Conservation (phyloP, 2,797 vertebrate genomes). For the Eulemur albifrons region DNA sequence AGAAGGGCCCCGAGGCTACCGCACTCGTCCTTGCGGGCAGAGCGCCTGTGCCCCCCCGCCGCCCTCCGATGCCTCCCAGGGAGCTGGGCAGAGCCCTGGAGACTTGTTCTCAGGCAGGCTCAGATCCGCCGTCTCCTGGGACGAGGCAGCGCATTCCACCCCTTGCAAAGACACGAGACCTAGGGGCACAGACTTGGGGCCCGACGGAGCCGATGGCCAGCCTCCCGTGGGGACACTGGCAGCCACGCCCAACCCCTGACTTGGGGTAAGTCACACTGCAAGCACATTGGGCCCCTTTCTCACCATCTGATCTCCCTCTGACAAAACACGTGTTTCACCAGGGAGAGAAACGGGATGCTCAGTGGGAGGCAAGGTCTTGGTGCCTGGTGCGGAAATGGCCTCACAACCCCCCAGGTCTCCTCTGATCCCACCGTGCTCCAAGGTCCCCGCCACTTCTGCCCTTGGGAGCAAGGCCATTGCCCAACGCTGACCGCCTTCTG, state of each 20-base stretch:
- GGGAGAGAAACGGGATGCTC: not conserved
- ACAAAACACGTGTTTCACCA: rapidly evolving
- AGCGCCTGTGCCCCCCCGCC: rapidly evolving
- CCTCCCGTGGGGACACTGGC: rapidly evolving
- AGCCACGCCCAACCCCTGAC: rapidly evolving
- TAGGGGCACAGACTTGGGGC: rapidly evolving
- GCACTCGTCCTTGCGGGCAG: rapidly evolving
- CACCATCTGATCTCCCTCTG: not conserved
- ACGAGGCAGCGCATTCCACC: rapidly evolving
- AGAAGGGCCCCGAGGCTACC: too few species aligned
- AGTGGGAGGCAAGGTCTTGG: not conserved
- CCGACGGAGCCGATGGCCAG: rapidly evolving
- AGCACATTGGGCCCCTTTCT: not conserved
- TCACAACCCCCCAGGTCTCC: not conserved
- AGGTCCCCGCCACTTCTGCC: not conserved
- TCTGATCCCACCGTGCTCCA: rapidly evolving
- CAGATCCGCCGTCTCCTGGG: not conserved
- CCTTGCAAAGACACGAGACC: not conserved
- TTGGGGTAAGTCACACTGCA: not conserved
- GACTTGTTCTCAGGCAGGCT: not conserved
- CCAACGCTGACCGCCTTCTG: rapidly evolving
- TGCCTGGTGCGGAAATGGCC: not conserved
- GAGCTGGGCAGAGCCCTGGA: not conserved
- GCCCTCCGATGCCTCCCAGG: not conserved
- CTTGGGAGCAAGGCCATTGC: not conserved